phyloP scores from a whole-genome alignment of 2,888 invertebrate genomes.

The Drosophila phalerata region DNA sequence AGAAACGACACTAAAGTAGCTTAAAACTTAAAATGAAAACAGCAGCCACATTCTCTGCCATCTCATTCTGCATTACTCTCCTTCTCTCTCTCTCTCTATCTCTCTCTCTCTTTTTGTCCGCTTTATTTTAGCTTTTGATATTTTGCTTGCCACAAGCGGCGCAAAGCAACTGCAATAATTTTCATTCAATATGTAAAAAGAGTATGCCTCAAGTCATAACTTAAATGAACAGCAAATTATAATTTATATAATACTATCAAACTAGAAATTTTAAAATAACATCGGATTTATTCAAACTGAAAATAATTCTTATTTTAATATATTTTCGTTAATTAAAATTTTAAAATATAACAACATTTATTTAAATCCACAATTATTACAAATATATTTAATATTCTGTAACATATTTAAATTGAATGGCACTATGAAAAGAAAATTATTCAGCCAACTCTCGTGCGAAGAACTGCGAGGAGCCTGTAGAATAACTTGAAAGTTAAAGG shows the following conservation, averaged over 20 bases:
- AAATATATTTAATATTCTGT: background rate
- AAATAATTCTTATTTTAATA: background rate
- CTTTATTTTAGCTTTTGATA: conserved; percentile 33
- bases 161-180: conserved; percentile 33
- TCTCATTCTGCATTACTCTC: background rate
- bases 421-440: background rate
- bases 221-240: conserved; percentile 1
- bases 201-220: conserved; percentile 29
- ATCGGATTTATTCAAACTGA: background rate
- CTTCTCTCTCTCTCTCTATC: background rate
- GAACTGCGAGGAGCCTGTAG: background rate
- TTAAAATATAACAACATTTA: no score
- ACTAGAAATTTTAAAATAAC: no score
- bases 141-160: conserved; percentile 23
- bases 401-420: background rate
- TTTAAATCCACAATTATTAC: no score
- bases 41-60: conserved; percentile 35
- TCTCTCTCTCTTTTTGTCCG: conserved; percentile 32
- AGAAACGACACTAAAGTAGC: conserved; percentile 64
- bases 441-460: background rate
- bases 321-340: no score
- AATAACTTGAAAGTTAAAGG: conserved; percentile 18
- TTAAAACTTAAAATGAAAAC: conserved; percentile 70
- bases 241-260: conserved; percentile 20
- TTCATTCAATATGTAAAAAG: conserved; percentile 34